Conservation (phyloP, 1,140 invertebrate species). For the Rhagoletis zephyria region DNA sequence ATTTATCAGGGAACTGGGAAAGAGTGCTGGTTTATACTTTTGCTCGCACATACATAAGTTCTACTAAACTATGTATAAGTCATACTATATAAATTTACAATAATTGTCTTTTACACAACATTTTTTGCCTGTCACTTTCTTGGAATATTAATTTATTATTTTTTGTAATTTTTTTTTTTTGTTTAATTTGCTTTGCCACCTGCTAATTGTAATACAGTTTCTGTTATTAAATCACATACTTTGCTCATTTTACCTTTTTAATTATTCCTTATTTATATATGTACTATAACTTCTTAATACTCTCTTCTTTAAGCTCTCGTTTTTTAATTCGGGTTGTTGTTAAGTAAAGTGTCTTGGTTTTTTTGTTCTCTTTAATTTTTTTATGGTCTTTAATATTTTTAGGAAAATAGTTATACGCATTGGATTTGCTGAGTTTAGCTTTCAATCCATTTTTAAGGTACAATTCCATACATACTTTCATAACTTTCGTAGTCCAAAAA, state of each 20-base stretch:
- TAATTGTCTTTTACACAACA: background rate
- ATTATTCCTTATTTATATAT: background rate
- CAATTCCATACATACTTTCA: conserved; percentile 11
- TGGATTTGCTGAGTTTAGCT: conserved; percentile 37
- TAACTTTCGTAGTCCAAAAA: background rate
- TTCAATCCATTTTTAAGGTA: conserved; percentile 25
- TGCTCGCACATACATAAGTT: too few relatives aligned
- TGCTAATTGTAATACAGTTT: conserved; percentile 2
- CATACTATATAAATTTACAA: background rate
- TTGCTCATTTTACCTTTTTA: conserved; percentile 3
- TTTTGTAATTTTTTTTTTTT: background rate
- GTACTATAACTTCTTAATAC: background rate
- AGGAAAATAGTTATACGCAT: conserved; percentile 36
- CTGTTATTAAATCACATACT: conserved; percentile 19
- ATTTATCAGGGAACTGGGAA: background rate
- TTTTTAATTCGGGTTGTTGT: background rate
- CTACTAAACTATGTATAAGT: background rate
- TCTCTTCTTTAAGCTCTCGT: conserved; percentile 41
- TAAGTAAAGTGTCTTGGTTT: background rate
- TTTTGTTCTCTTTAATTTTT: background rate
- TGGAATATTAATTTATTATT: background rate
- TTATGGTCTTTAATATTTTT: background rate
- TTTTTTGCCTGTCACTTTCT: background rate
- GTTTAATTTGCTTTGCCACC: background rate
- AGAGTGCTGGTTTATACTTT: background rate